These are phyloP conservation scores for Drosophila mercatorum DNA, from an alignment of 2,888 invertebrate genomes.

Conservation along the genomic window DNA sequence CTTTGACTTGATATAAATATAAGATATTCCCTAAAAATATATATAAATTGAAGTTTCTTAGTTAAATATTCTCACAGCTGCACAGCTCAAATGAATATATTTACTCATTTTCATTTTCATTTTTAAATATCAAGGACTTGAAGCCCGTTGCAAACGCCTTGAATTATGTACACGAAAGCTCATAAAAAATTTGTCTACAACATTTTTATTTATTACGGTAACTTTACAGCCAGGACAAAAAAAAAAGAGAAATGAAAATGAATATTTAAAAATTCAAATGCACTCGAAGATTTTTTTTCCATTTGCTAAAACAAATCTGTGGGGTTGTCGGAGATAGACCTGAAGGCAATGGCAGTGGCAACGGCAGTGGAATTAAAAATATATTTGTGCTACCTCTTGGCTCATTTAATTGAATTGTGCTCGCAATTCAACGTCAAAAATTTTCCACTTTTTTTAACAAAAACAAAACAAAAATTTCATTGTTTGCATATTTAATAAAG, in stretches of 20 bases:
- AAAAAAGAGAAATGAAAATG: conserved; percentile 4
- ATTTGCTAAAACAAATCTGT: conserved; percentile 16
- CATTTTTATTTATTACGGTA: conserved; percentile 67
- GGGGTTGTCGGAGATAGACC: conserved; percentile 24
- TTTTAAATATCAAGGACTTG: no score
- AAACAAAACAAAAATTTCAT: conserved; percentile 71
- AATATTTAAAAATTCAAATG: conserved; percentile 53
- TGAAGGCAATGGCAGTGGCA: conserved; percentile 27
- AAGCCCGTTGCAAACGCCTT: background rate
- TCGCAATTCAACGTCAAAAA: conserved; percentile 49
- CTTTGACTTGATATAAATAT: background rate
- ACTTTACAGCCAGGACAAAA: conserved; percentile 12
- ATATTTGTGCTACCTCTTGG: conserved; percentile 29
- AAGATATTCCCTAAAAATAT: background rate
- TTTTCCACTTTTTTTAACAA: conserved; percentile 75
- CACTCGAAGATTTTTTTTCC: conserved; percentile 37
- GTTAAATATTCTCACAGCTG: conserved; percentile 2
- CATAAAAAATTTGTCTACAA: conserved; percentile 35
- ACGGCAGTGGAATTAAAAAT: conserved; percentile 50
- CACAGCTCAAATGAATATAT: background rate
- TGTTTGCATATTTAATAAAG: conserved; percentile 80
- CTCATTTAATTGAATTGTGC: conserved; percentile 70
- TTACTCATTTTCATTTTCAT: background rate
- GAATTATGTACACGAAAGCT: conserved; percentile 23
- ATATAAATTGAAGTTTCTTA: background rate